These are phyloP conservation scores for Neosilurus mollespiculum DNA, from an alignment of 2,797 vertebrate species.

Conservation along the genomic window DNA sequence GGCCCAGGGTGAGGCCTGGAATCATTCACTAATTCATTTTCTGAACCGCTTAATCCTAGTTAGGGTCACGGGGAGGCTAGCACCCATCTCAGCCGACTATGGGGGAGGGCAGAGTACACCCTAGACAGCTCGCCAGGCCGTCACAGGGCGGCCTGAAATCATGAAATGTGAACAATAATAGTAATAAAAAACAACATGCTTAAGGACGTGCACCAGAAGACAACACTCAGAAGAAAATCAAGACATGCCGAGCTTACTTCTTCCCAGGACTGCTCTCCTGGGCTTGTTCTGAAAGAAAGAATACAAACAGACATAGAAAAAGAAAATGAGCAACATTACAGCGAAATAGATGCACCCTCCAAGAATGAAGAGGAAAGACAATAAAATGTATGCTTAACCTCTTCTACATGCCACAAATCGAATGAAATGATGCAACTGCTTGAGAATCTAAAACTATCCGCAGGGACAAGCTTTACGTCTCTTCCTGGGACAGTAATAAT, in stretches of 20 bases:
- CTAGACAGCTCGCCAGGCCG: no score
- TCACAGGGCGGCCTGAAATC: neutral
- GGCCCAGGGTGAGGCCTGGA: no score
- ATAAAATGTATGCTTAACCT: neutral
- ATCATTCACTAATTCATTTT: no score
- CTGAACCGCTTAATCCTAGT: no score
- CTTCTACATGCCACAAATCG: neutral
- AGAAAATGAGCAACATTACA: conserved; percentile 4
- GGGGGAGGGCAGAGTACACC: no score
- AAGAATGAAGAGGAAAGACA: neutral
- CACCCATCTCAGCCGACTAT: no score
- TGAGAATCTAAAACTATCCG: neutral
- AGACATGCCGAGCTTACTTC: conserved; percentile 82
- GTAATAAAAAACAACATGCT: conserved; percentile 1
- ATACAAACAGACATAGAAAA: neutral
- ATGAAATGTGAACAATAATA: neutral
- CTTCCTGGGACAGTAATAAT: neutral
- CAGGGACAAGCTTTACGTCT: neutral
- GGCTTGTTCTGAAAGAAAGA: conserved; percentile 78
- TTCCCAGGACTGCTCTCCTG: conserved; percentile 79
- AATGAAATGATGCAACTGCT: conserved; percentile 4
- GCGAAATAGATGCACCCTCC: neutral
- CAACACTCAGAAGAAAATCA: neutral
- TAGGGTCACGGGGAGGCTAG: no score
- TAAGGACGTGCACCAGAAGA: neutral